Percentiles rank a stretch among this genome's conserved stretches.
These are phyloP conservation scores for Scaptomyza caliginosa DNA, from an alignment of 2,888 invertebrate species.

Conservation along the genomic window DNA sequence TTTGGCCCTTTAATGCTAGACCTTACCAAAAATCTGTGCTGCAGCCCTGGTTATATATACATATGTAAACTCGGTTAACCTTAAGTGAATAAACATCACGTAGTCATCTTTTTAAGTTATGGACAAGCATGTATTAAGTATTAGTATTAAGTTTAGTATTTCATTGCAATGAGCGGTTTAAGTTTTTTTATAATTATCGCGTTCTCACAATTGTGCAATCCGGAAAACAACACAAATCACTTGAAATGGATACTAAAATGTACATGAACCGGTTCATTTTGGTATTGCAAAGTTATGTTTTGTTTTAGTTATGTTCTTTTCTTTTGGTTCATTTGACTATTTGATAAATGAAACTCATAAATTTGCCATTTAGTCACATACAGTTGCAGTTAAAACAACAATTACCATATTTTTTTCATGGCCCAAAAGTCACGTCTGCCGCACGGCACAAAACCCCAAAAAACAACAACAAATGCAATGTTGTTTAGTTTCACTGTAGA, in stretches of 20 bases:
- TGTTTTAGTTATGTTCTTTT: neutral
- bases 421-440: slow-evolving; percentile 62
- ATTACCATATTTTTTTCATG: slow-evolving; percentile 1
- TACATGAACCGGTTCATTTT: neutral
- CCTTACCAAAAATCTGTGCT: no score
- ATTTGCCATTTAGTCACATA: slow-evolving; percentile 70
- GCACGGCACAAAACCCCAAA: slow-evolving; percentile 1
- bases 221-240: neutral
- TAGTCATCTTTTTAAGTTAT: slow-evolving; percentile 32
- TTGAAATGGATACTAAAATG: neutral
- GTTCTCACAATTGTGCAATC: slow-evolving; percentile 10
- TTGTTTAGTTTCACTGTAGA: no score
- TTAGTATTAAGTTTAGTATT: slow-evolving; percentile 9
- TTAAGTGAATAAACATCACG: slow-evolving; percentile 34
- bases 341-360: slow-evolving; percentile 57
- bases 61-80: neutral
- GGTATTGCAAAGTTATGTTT: neutral
- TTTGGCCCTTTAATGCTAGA: no score
- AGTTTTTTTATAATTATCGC: neutral
- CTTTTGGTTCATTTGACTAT: slow-evolving; percentile 6
- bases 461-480: no score
- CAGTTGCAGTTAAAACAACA: neutral
- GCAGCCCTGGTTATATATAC: no score
- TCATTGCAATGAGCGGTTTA: slow-evolving; percentile 7
- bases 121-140: slow-evolving; percentile 10